Base-by-base conservation (phyloP, 2,113 vertebrate species). In the Clarias gariepinus region DNA sequence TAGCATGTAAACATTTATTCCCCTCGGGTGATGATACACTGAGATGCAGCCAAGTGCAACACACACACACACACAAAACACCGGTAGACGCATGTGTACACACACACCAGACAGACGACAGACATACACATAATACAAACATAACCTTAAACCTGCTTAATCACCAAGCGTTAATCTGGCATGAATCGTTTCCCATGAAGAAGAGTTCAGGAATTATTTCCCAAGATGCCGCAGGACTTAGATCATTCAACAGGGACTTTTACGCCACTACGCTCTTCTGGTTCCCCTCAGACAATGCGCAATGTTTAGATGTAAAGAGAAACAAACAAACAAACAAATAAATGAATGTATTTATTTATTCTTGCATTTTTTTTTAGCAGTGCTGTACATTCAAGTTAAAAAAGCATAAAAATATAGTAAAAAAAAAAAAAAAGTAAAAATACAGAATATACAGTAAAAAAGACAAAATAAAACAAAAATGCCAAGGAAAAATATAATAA, bases 1-100 rank as follows among this genome's bases (percentile, higher is more conserved):
- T 52, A 79, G 69, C 64, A 86, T 85, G 81, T 81, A 89, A 85
- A 84, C 57, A 64, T 82, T 85, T 77, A 85, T 84, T 25, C 36
- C 58, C 82, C 69, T 69, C 63, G 1, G 15, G n/a, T 68, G 52
- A 82, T 47, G 28, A 47, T 82, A 47, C 69, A 60, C 77, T 76
- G 13, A 87, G 86, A 90, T 12, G 85, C 28, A 88, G 78, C 87
- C 36, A 71, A 71, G 33, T 71, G 25, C 30, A 47, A 52, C 71
- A 71, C 60, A 69, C 71, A 66, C 25, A 36, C 74, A 85, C 52
- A 81, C 58, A 68, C 68, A 83, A n/a, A n/a, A n/a, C n/a, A n/a
- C n/a, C n/a, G n/a, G 2, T 23, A 73, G 33, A 73, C 69, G 23
- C 57, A 69, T 47, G 68, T 53, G 41, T 13, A 41, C 64, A 82